Percentiles rank a stretch among this genome's conserved stretches.
phyloP scores from a whole-genome alignment of 2,888 invertebrate species.

The Andrena dorsata region DNA sequence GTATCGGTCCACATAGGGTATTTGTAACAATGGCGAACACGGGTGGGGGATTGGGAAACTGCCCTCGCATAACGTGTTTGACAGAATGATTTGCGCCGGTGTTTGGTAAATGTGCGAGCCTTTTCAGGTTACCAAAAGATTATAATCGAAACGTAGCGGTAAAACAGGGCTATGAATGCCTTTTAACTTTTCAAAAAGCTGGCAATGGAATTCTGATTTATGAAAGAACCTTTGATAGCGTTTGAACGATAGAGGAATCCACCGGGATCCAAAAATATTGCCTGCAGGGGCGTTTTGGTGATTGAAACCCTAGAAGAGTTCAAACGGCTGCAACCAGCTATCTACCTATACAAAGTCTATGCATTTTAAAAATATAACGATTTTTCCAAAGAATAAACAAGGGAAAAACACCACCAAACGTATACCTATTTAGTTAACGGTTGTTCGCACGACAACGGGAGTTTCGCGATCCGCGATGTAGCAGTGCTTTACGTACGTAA shows the following conservation, averaged over 20 bases:
- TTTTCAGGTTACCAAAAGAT: constrained; percentile 29
- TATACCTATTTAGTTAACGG: constrained; percentile 6
- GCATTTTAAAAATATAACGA: not conserved
- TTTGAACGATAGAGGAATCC: not conserved
- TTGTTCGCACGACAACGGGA: constrained; percentile 4
- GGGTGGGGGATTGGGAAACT: constrained; percentile 44
- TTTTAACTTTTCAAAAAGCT: not conserved
- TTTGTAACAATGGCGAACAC: constrained; percentile 38
- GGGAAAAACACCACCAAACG: not conserved
- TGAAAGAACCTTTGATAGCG: constrained; percentile 18
- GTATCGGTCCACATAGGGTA: constrained; percentile 35
- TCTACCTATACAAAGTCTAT: not conserved
- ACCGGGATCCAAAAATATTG: no score
- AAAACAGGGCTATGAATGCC: constrained; percentile 32
- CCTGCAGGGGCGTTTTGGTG: no score
- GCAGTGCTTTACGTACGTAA: constrained; percentile 33
- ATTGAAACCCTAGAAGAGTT: no score
- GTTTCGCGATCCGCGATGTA: constrained; percentile 42
- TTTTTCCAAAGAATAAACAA: not conserved
- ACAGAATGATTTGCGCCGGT: constrained; percentile 59
- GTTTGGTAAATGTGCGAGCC: constrained; percentile 51
- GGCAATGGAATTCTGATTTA: constrained; percentile 35
- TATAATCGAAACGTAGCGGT: constrained; percentile 30
- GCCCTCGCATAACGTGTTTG: constrained; percentile 50
- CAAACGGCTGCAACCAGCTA: not conserved